Conservation (phyloP, 2,797 vertebrate species). For the Cyclopterus lumpus region DNA sequence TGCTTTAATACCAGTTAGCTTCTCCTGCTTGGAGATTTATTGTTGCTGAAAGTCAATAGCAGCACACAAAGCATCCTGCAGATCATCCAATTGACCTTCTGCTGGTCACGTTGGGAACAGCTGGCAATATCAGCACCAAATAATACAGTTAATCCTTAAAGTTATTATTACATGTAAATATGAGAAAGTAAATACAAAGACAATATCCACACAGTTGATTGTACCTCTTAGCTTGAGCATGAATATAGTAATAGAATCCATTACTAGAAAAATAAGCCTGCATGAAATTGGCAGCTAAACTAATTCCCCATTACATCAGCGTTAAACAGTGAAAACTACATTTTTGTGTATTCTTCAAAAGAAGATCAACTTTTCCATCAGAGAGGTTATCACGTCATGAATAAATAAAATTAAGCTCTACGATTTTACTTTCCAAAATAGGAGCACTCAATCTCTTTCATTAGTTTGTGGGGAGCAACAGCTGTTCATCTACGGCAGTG, state of each 20-base stretch:
- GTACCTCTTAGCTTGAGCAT: background rate
- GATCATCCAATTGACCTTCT: constrained; percentile 44
- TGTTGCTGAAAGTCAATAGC: constrained; percentile 28
- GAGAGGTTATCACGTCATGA: background rate
- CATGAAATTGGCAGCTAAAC: constrained; percentile 1
- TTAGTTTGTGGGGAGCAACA: background rate
- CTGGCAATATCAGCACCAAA: constrained; percentile 23
- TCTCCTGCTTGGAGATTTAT: constrained; percentile 31
- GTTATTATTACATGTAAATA: constrained; percentile 30
- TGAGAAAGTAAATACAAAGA: constrained; percentile 13
- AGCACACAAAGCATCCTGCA: constrained; percentile 20
- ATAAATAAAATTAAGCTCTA: background rate
- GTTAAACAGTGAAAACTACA: background rate
- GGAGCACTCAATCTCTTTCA: background rate
- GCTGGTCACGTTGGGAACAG: constrained; percentile 24
- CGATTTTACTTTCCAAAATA: background rate
- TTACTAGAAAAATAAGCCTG: constrained; percentile 16
- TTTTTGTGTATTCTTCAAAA: background rate
- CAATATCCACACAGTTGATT: background rate
- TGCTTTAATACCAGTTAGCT: constrained; percentile 21
- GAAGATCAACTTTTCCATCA: background rate
- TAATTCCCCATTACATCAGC: background rate
- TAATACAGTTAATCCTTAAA: constrained; percentile 12
- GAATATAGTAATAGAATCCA: background rate
- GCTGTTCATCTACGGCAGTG: constrained; percentile 6